Percentiles rank a stretch among this genome's conserved stretches.
Evolutionary conservation across 2,888 invertebrate species (phyloP).

Genomic region (Ophion ellenae): DNA sequence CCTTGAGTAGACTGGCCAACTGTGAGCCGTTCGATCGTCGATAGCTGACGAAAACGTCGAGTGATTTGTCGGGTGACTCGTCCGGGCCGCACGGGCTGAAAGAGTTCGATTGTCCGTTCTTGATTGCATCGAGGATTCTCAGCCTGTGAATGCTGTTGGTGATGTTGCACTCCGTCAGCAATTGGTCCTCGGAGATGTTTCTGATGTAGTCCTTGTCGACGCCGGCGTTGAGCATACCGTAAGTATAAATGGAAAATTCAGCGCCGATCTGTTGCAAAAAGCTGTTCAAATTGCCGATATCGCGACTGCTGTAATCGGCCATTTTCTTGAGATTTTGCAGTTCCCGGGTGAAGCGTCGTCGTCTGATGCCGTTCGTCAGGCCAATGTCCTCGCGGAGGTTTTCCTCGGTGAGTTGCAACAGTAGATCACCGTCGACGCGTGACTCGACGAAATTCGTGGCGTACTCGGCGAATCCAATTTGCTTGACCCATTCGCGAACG

Average conservation of each 20-base stretch:
- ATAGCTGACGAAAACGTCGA: slow-evolving; percentile 99
- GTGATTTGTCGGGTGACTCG: slow-evolving; percentile 93
- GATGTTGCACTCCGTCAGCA: slow-evolving; percentile 95
- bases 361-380: slow-evolving; percentile 95
- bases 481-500: slow-evolving; percentile 98
- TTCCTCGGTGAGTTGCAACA: slow-evolving; percentile 95
- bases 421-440: slow-evolving; percentile 97
- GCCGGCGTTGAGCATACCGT: slow-evolving; percentile 97
- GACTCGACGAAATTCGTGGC: slow-evolving; percentile 94
- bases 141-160: slow-evolving; percentile 97
- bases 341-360: slow-evolving; percentile 96
- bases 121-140: slow-evolving; percentile 94
- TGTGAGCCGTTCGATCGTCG: slow-evolving; percentile 98
- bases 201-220: slow-evolving; percentile 95
- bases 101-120: slow-evolving; percentile 84
- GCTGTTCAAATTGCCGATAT: slow-evolving; percentile 94
- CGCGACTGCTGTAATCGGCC: slow-evolving; percentile 98
- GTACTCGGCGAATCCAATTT: slow-evolving; percentile 96
- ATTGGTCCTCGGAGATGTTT: slow-evolving; percentile 95
- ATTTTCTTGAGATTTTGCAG: slow-evolving; percentile 96
- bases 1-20: slow-evolving; percentile 96
- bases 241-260: slow-evolving; percentile 98
- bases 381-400: slow-evolving; percentile 97
- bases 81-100: slow-evolving; percentile 80
- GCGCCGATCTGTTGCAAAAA: slow-evolving; percentile 93